These are phyloP conservation scores for Aethina tumida DNA, from an alignment of 1,140 invertebrate species.

Conservation along the genomic window DNA sequence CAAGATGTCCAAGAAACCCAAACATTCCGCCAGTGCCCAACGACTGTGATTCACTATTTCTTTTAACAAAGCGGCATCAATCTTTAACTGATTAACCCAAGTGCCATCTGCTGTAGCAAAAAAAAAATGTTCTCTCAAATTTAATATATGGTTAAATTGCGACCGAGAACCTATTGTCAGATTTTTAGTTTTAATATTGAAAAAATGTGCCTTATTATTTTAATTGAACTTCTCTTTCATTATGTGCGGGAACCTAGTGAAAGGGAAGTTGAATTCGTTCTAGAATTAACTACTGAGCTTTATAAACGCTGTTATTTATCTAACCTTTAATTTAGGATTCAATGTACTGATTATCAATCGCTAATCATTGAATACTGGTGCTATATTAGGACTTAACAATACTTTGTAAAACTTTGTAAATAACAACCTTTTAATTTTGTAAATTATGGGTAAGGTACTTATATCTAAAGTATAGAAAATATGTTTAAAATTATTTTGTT, in stretches of 20 bases:
- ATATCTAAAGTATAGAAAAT: no score
- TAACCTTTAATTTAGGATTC: slow-evolving; percentile 6
- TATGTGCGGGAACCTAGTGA: slow-evolving; percentile 24
- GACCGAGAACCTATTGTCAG: slow-evolving; percentile 13
- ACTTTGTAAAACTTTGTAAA: slow-evolving; percentile 16
- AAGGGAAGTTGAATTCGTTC: slow-evolving; percentile 24
- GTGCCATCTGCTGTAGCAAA: slow-evolving; percentile 18
- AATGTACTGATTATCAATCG: slow-evolving; percentile 7
- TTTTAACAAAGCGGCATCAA: no score
- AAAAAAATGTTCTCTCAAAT: slow-evolving; percentile 22
- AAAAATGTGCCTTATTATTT: slow-evolving; percentile 18
- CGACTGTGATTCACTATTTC: slow-evolving; percentile 26
- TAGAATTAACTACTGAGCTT: slow-evolving; percentile 2
- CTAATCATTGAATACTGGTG: slow-evolving; percentile 11
- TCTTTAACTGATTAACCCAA: slow-evolving; percentile 5
- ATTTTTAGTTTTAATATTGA: slow-evolving; percentile 4
- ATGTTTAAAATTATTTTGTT: slow-evolving; percentile 17
- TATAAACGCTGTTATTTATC: slow-evolving; percentile 2
- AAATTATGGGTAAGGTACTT: slow-evolving; percentile 14
- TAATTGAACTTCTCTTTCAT: slow-evolving; percentile 27
- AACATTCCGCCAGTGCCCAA: slow-evolving; percentile 39
- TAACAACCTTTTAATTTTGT: slow-evolving; percentile 17
- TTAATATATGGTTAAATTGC: slow-evolving; percentile 26
- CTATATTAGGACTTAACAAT: slow-evolving; percentile 18
- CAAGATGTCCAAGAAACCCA: slow-evolving; percentile 49